phyloP scores from a whole-genome alignment of 2,113 vertebrate species.

The Pteropus alecto region DNA sequence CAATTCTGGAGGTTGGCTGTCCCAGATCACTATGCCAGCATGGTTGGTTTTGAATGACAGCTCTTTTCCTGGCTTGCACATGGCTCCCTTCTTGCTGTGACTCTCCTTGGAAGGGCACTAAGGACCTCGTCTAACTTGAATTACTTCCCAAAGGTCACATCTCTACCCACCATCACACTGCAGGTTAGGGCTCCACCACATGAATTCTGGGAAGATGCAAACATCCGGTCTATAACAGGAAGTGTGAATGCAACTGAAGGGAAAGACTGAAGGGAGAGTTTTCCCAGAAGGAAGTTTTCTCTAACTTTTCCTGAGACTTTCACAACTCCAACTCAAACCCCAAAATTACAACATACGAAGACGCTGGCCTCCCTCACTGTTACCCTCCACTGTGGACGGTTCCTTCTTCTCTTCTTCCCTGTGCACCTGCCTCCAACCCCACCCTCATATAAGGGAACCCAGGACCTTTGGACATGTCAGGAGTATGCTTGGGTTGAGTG shows the following conservation, averaged over 20 bases:
- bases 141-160: neutral
- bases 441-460: neutral
- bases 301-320: neutral
- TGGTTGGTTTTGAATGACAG: neutral
- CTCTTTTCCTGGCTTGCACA: neutral
- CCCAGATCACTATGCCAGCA: fast-evolving
- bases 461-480: too few species aligned
- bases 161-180: neutral
- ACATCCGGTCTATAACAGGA: neutral
- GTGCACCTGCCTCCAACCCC: neutral
- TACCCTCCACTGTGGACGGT: fast-evolving
- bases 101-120: neutral
- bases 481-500: neutral
- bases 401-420: neutral
- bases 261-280: neutral
- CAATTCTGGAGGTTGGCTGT: neutral
- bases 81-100: neutral
- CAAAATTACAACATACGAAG: fast-evolving
- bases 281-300: neutral
- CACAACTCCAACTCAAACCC: neutral
- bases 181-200: neutral
- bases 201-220: neutral
- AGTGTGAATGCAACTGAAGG: neutral
- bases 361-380: fast-evolving
- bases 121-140: neutral